A percentile compares a stretch with the other conserved stretches of the same genome.
Evolutionary conservation across 2,888 invertebrate genomes (phyloP).

Genomic region (Sarcophaga rosellei): DNA sequence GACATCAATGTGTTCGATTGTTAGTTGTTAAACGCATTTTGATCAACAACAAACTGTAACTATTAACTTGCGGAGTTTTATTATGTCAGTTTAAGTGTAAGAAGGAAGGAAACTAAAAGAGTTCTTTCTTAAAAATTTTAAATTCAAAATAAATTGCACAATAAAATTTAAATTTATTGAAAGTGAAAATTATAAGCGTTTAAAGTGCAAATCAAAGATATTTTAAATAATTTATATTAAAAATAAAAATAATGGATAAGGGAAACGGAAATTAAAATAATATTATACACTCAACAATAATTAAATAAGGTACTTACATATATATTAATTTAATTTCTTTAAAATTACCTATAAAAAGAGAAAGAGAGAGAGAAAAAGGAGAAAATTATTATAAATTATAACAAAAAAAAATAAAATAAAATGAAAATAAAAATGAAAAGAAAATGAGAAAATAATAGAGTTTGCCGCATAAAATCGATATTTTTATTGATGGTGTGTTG

Average conservation of each 20-base stretch:
- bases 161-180: neutral
- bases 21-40: slow-evolving; percentile 64
- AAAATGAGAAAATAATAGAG: neutral
- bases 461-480: slow-evolving; percentile 43
- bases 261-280: neutral
- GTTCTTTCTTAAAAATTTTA: neutral
- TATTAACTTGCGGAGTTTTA: slow-evolving; percentile 44
- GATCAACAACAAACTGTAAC: slow-evolving; percentile 46
- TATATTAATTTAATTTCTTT: neutral
- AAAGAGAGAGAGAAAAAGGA: slow-evolving; percentile 5
- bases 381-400: neutral
- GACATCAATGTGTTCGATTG: slow-evolving; percentile 59
- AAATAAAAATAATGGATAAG: neutral
- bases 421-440: neutral
- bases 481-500: slow-evolving; percentile 21
- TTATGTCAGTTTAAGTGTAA: neutral
- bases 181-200: neutral
- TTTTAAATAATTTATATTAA: neutral
- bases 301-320: neutral
- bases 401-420: neutral
- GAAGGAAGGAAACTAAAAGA: neutral
- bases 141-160: no score
- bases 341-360: neutral
- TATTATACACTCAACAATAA: neutral
- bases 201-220: neutral